phyloP scores from a whole-genome alignment of 2,888 invertebrate species.

The Myopa tessellatipennis region DNA sequence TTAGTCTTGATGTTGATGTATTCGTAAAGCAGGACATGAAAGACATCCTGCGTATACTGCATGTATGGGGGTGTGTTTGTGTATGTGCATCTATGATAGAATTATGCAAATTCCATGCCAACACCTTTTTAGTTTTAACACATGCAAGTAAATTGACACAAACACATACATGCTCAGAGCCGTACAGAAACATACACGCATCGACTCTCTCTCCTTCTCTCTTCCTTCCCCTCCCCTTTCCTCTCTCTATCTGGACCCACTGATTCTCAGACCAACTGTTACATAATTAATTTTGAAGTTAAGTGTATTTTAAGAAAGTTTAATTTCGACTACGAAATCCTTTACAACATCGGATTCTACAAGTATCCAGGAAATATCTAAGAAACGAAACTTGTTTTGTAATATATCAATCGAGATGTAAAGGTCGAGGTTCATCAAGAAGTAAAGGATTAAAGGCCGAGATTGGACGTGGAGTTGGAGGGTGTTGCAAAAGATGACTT shows the following conservation, averaged over 20 bases:
- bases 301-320: constrained; percentile 40
- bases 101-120: constrained; percentile 55
- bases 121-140: constrained; percentile 47
- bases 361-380: not conserved
- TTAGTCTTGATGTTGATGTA: not conserved
- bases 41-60: not conserved
- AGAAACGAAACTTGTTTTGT: constrained; percentile 18
- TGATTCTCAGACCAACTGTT: not conserved
- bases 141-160: not conserved
- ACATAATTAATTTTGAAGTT: constrained; percentile 39
- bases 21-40: constrained; percentile 29
- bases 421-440: not conserved
- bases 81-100: constrained; percentile 36
- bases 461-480: not conserved
- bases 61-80: constrained; percentile 27
- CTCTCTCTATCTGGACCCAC: not conserved
- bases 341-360: not conserved
- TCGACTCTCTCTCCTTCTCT: not conserved
- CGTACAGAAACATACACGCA: not conserved
- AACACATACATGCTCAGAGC: not conserved
- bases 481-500: no score
- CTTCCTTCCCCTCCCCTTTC: constrained; percentile 1
- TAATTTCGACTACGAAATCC: constrained; percentile 33
- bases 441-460: not conserved
- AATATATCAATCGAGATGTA: constrained; percentile 13